Evolutionary conservation across 2,888 invertebrate species (phyloP), one percentile per base, ranked within the genome.

Genomic region (Morpho deidamia): DNA sequence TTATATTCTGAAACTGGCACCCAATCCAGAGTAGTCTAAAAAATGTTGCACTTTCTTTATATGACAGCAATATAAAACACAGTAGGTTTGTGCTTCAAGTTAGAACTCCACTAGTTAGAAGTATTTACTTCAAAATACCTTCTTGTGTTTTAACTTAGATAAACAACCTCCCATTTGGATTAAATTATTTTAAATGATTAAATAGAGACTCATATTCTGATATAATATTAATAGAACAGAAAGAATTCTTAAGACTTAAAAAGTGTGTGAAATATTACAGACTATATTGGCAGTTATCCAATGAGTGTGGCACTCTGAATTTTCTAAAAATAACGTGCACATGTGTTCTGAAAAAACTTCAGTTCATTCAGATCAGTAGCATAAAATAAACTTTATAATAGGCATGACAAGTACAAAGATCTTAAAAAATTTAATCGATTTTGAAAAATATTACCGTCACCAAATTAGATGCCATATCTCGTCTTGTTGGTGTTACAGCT

Each of bases 401-500:
- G 35, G 14, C 12, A 12, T 8, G 42, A 11, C 14, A 7, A 35
- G 7, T 8, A 11, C 11, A 12, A 32, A 23, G 32, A 7, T 39
- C 11, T 12, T 33, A 10, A 34, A 33, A 10, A 11, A 41, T 38
- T 38, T 12, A 43, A 7, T 39, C 33, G 32, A 44, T 34, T 11
- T 10, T 49, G 11, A 33, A 7, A 11, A 32, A 37, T 12, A 77
- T 77, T 74, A 90, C 90, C 76, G 89, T 80, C 56, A 85, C 86
- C 61, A 90, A 70, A 71, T 91, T 91, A 61, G 85, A 78, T 58
- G 87, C 90, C 73, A 91, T 86, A 69, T 92, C 92, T 72, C 92
- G 80, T 67, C 91, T 83, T 44, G 92, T 91, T 43, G 92, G 92
- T 58, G 91, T 91, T 65, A 92, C 92, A 67, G 92, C 90, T 78